Evolutionary conservation across 2,113 vertebrate genomes (phyloP).

Genomic region (Gymnarchus niloticus): DNA sequence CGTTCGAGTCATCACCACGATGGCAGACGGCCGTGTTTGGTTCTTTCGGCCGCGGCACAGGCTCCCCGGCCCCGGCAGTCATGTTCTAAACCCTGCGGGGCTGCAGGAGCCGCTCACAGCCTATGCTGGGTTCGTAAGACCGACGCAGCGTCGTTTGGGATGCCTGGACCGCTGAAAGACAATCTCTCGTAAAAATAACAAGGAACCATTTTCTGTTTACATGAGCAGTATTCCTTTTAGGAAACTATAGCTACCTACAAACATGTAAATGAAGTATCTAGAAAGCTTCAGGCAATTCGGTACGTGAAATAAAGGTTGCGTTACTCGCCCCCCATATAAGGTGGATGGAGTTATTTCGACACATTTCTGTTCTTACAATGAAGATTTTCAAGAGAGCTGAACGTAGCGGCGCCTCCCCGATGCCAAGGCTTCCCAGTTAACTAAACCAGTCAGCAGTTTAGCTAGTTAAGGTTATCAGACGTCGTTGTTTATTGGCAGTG

Average conservation of each 20-base stretch:
- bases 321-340: neutral
- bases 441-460: neutral
- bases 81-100: neutral
- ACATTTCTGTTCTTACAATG: neutral
- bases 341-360: neutral
- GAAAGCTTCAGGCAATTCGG: neutral
- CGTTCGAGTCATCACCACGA: neutral
- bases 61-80: neutral
- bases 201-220: neutral
- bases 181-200: neutral
- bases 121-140: neutral
- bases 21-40: neutral
- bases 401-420: neutral
- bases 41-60: neutral
- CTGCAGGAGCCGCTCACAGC: neutral
- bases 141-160: too few species aligned
- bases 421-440: neutral
- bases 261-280: neutral
- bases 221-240: neutral
- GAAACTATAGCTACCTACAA: neutral
- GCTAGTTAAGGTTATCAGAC: neutral
- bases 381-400: neutral
- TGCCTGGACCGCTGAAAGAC: too few species aligned
- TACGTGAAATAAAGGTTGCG: neutral
- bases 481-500: neutral